phyloP scores from a whole-genome alignment of 1,140 invertebrate species.

The Papilio machaon region DNA sequence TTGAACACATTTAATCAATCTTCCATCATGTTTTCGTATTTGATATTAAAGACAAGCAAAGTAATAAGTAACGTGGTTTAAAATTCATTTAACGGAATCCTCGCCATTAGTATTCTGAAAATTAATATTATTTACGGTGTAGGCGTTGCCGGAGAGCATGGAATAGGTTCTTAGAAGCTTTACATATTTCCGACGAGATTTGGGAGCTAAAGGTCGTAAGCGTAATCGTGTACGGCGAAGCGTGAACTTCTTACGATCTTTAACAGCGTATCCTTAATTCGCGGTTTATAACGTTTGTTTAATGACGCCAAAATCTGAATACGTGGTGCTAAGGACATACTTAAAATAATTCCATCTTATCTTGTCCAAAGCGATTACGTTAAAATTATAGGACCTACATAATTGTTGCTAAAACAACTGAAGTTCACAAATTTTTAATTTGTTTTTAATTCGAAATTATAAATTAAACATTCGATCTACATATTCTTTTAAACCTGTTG shows the following conservation, averaged over 20 bases:
- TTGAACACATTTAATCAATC: not conserved
- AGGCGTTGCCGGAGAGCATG: constrained; percentile 28
- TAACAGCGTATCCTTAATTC: constrained; percentile 33
- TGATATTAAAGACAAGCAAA: constrained; percentile 7
- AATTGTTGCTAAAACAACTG: not conserved
- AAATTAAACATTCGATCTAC: not conserved
- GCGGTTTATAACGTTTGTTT: constrained; percentile 34
- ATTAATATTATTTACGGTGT: constrained; percentile 36
- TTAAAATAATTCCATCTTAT: constrained; percentile 14
- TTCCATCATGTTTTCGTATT: not conserved
- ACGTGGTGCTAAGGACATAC: constrained; percentile 10
- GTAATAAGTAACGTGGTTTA: constrained; percentile 24
- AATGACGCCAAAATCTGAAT: constrained; percentile 27
- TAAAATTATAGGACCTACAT: not conserved
- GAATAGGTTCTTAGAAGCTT: constrained; percentile 39
- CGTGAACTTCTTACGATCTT: constrained; percentile 37
- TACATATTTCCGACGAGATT: constrained; percentile 35
- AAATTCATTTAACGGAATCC: constrained; percentile 36
- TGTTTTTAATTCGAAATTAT: not conserved
- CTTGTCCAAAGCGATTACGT: not conserved
- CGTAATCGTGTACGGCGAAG: constrained; percentile 34
- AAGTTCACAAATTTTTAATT: not conserved
- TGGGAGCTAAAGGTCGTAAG: constrained; percentile 29
- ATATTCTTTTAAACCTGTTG: not conserved
- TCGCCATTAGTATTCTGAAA: constrained; percentile 37